These are phyloP conservation scores for Bombus confusus DNA, from an alignment of 1,140 invertebrate genomes.

Conservation along the genomic window DNA sequence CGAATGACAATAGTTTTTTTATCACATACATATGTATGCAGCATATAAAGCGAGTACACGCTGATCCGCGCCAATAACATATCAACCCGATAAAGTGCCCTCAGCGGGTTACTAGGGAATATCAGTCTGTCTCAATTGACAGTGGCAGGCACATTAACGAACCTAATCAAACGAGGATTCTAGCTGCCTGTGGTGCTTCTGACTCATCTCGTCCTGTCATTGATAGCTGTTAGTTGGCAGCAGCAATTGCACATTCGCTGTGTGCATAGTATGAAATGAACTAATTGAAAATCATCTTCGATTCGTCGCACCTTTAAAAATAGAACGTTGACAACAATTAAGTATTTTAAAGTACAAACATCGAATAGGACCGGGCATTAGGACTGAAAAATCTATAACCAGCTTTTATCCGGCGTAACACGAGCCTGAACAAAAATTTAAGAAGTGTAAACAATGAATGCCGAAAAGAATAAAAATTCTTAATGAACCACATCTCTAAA, in stretches of 20 bases:
- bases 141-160: conserved; percentile 52
- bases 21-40: not conserved
- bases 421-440: not conserved
- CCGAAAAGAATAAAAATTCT: not conserved
- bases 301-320: not conserved
- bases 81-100: conserved; percentile 22
- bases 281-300: not conserved
- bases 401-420: not conserved
- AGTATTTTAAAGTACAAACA: not conserved
- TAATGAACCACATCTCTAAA: not conserved
- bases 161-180: conserved; percentile 50
- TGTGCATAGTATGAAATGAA: not conserved
- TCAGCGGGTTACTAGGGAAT: not conserved
- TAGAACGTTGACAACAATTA: not conserved
- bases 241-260: not conserved
- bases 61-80: conserved; percentile 25
- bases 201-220: conserved; percentile 33
- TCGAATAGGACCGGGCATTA: not conserved
- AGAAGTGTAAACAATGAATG: not conserved
- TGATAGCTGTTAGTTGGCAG: conserved; percentile 8
- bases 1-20: not conserved
- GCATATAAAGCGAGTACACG: not conserved
- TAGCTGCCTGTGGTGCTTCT: not conserved
- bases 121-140: conserved; percentile 37
- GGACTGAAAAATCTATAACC: not conserved